phyloP scores from a whole-genome alignment of 1,140 invertebrate species.

The Micrasema minimum region DNA sequence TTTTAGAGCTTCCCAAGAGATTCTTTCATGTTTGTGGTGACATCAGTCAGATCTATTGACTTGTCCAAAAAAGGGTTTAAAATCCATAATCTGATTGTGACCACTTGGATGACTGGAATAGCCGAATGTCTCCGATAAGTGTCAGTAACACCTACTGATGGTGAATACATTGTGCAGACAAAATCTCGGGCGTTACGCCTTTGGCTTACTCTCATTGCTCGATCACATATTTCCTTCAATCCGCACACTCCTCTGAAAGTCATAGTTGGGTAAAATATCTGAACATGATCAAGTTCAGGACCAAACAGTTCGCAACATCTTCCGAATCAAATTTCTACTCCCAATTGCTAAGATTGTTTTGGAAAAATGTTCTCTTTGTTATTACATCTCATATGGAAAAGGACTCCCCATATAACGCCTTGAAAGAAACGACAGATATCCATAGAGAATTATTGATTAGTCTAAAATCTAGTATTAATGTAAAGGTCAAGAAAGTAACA shows the following conservation, averaged over 20 bases:
- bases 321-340: slow-evolving; percentile 58
- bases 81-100: slow-evolving; percentile 74
- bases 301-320: slow-evolving; percentile 42
- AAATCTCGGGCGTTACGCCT: slow-evolving; percentile 38
- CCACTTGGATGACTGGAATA: slow-evolving; percentile 71
- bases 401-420: slow-evolving; percentile 50
- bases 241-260: slow-evolving; percentile 45
- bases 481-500: slow-evolving; percentile 55
- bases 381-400: slow-evolving; percentile 59
- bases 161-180: slow-evolving; percentile 52
- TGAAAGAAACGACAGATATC: slow-evolving; percentile 52
- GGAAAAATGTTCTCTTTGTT: slow-evolving; percentile 63
- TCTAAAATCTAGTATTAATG: slow-evolving; percentile 54
- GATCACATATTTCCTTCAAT: slow-evolving; percentile 40
- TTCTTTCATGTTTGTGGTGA: too few species aligned
- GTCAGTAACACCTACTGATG: slow-evolving; percentile 61
- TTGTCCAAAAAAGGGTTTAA: too few species aligned
- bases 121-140: slow-evolving; percentile 78
- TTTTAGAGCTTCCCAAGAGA: too few species aligned
- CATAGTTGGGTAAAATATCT: slow-evolving; percentile 28
- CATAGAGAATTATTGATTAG: slow-evolving; percentile 57
- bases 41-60: too few species aligned
- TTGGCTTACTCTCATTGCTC: slow-evolving; percentile 40
- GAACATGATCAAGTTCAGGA: slow-evolving; percentile 44
- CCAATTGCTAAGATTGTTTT: slow-evolving; percentile 66